Evolutionary conservation across 92 coral and sea anemone genomes (phyloP), one percentile per base, ranked within the genome.

Genomic region (Heteractis magnifica): DNA sequence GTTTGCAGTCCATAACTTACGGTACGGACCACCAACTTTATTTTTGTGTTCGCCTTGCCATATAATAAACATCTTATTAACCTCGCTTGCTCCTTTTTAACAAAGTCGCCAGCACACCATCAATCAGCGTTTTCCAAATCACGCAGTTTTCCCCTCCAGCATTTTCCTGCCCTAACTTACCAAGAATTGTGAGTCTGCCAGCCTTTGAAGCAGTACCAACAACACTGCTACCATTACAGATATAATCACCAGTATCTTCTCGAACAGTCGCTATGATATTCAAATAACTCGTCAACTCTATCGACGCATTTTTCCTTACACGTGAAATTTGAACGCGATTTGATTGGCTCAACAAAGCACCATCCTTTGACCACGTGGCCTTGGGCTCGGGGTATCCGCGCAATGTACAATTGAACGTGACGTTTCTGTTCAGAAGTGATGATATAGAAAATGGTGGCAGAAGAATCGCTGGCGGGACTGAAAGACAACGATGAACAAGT

Each of bases 361-460:
- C 87, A 60, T 76, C 78, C 56, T 92, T 89, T 8, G 16, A 81
- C 95, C 95, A 92, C 6, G 71, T 23, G 52, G 90, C 82, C 12
- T 59, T 13, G 13, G 93, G 93, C 49, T 48, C 50, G 0, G 93
- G 95, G 50, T 71, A 92, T 12, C 91, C 95, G n/a, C 90, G 80
- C 5, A 82, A 87, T 6, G 72, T 56, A 20, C 95, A 92, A 26
- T 78, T 82, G 6, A 92, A 81, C 1, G 86, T 87, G 10, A 81
- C 85, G 34, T 60, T 56, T 56, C n/a, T 5, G 11, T 77, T 79
- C 55, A 82, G 59, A 9, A 77, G 50, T 50, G 65, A 71, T 1
- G 16, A 16, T 6, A 55, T 7, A 3, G 87, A 77, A 62, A 70
- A 13, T 52, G 76, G 82, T 3, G 77, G 77, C 13, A 44, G 56